Base-by-base conservation (phyloP, 1,140 invertebrate species). In the Pachyrhynchus sulphureomaculatus region DNA sequence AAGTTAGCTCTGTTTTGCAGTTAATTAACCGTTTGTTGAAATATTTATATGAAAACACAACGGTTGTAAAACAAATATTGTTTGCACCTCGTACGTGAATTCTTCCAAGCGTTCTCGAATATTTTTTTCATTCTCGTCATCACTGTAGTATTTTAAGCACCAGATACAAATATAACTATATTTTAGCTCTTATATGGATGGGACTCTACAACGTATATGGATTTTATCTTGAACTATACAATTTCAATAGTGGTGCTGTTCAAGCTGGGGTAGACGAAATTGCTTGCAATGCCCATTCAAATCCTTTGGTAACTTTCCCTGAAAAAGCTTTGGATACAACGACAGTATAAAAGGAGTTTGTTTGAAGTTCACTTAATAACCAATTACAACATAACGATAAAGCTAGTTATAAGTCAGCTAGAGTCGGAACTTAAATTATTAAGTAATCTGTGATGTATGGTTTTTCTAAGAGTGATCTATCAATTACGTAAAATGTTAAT, bases 241-340 rank as follows among this genome's bases (percentile, higher is more conserved):
- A 48, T 6, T 62, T 48, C 23, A 62, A 62, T 29, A 55, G 49
- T 33, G 41, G 52, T 21, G 21, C 60, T 17, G 52, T 62, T 6
- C 52, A 42, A 17, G 60, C 53, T 41, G 52, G 60, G 29, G 15
- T 62, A 1, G 44, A 55, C 29, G 60, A 62, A 34, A 62, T 62
- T 15, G 36, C 60, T 10, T 62, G 60, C 17, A 10, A 62, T 15
- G 37, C 15, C 4, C 20, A 39, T 8, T 18, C 52, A 4, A 56
- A 55, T 32, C 45, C 51, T 20, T 34, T 56, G 37, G 52, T 18
- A n/a, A 20, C 60, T 8, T 62, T 62, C 36, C 60, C 60, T 15
- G 60, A 62, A 49, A 62, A 56, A 37, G n/a, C 52, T 32, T n/a
- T 62, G 12, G 60, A 62, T 41, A 62, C 52, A 17, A 62, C 60